Evolutionary conservation across 2,113 vertebrate genomes (phyloP).

Genomic region (Cyanoramphus novaezelandiae): DNA sequence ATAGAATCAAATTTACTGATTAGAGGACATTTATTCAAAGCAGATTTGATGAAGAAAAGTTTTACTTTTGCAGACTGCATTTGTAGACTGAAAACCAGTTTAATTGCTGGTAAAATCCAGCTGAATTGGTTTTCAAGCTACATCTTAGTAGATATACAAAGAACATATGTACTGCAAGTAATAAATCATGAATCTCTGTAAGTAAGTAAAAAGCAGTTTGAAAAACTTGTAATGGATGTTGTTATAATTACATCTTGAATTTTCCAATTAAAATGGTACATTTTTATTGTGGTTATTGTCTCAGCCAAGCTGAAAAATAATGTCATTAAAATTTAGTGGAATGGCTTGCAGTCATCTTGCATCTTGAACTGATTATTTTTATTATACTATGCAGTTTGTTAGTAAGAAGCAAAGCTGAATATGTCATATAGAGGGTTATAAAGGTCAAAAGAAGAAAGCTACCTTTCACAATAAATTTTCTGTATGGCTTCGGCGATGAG

Average conservation of each 20-base stretch:
- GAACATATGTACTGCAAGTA: not conserved
- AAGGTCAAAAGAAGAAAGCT: not conserved
- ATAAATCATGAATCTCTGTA: not conserved
- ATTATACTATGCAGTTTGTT: not conserved
- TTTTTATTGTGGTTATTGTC: not conserved
- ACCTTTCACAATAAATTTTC: not conserved
- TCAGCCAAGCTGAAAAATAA: slow-evolving; percentile 1
- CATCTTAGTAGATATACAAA: not conserved
- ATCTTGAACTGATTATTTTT: not conserved
- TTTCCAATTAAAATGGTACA: not conserved
- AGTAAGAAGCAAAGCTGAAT: not conserved
- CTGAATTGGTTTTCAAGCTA: not conserved
- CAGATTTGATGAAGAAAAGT: not conserved
- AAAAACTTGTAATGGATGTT: not conserved
- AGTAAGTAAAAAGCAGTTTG: not conserved
- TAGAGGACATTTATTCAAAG: not conserved
- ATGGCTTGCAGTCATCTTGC: not conserved
- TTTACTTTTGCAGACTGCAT: not conserved
- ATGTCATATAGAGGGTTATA: not conserved
- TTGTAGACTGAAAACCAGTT: not conserved
- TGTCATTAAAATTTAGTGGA: not conserved
- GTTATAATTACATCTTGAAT: not conserved
- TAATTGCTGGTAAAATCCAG: not conserved
- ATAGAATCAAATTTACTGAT: not conserved
- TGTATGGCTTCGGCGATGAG: not conserved